Conservation (phyloP, 2,888 invertebrate genomes). For the Sminthurides aquaticus region DNA sequence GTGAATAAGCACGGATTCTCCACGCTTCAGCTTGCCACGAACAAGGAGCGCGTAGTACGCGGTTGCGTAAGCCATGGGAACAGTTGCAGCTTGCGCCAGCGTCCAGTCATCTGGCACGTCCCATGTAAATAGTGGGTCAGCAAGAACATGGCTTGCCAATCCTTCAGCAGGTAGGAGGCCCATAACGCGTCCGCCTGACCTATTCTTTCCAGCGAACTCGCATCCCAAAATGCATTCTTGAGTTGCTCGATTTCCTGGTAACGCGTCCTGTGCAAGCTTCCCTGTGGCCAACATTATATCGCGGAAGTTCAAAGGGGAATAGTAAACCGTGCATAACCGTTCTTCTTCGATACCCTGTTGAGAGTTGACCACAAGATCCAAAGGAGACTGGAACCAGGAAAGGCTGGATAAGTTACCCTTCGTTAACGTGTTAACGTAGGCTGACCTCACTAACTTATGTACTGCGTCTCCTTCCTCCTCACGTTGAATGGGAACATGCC, state of each 20-base stretch:
- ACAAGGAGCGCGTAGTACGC: conserved; percentile 57
- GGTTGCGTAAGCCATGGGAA: conserved; percentile 61
- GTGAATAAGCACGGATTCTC: conserved; percentile 49
- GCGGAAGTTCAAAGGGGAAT: conserved; percentile 81
- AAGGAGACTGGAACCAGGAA: conserved; percentile 62
- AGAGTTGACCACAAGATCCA: not conserved
- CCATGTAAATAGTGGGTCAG: conserved; percentile 53
- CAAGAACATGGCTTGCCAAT: conserved; percentile 54
- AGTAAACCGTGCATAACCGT: conserved; percentile 60
- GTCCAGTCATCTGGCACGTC: conserved; percentile 56
- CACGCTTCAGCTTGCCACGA: conserved; percentile 52
- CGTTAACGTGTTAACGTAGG: conserved; percentile 65
- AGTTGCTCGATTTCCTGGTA: conserved; percentile 51
- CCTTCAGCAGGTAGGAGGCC: conserved; percentile 50
- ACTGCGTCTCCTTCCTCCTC: conserved; percentile 38
- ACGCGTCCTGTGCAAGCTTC: conserved; percentile 81
- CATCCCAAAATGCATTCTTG: conserved; percentile 56
- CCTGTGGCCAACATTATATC: no score
- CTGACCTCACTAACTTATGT: conserved; percentile 43
- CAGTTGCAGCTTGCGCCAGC: conserved; percentile 59
- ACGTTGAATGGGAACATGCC: conserved; percentile 65
- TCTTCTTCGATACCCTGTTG: conserved; percentile 11
- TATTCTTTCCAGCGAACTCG: conserved; percentile 53
- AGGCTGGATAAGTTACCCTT: conserved; percentile 81
- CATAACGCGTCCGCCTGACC: conserved; percentile 48